phyloP scores from a whole-genome alignment of 2,888 invertebrate genomes.

The Calameuta filiformis region DNA sequence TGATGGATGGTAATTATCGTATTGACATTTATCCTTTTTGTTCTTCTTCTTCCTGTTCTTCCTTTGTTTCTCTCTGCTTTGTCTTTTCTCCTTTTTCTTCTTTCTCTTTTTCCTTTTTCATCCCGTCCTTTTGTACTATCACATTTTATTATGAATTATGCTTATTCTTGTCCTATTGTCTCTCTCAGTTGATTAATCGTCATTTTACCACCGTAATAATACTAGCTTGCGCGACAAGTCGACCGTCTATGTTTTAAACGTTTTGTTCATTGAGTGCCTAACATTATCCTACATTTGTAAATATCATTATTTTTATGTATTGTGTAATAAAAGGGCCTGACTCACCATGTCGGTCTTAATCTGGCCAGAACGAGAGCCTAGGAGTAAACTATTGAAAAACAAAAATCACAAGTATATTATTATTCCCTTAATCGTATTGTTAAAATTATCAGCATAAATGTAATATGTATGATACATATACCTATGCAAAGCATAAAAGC shows the following conservation, averaged over 20 bases:
- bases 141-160: neutral
- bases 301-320: constrained; percentile 62
- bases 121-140: neutral
- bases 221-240: constrained; percentile 3
- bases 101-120: neutral
- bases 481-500: neutral
- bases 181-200: neutral
- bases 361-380: constrained; percentile 55
- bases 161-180: neutral
- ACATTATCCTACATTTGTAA: constrained; percentile 60
- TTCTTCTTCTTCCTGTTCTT: neutral
- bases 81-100: neutral
- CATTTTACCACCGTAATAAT: neutral
- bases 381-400: constrained; percentile 53
- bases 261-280: constrained; percentile 62
- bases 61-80: neutral
- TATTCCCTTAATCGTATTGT: neutral
- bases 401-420: neutral
- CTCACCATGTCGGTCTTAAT: constrained; percentile 40
- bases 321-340: constrained; percentile 45
- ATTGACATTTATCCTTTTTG: constrained; percentile 10
- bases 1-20: constrained; percentile 24
- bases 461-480: neutral
- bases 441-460: neutral
- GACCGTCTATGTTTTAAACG: constrained; percentile 32